A percentile compares a stretch with the other conserved stretches of the same genome.
Evolutionary conservation across 92 coral and sea anemone genomes (phyloP).

Genomic region (Montipora capitata): DNA sequence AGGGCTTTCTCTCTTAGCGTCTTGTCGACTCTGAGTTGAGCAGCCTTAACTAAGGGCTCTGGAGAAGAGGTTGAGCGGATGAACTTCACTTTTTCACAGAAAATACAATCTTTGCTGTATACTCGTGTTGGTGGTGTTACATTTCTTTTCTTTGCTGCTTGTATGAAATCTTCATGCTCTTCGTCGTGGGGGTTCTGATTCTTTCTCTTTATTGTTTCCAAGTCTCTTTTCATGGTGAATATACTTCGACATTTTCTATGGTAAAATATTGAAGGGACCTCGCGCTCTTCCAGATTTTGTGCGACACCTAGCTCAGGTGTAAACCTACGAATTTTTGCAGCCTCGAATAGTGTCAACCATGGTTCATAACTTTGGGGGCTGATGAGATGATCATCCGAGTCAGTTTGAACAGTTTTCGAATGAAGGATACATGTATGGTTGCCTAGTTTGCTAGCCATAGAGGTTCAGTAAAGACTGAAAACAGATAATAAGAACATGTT

Average conservation of each 20-base stretch:
- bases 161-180: conserved; percentile 36
- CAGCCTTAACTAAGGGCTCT: too few relatives aligned
- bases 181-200: conserved; percentile 2
- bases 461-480: conserved; percentile 10
- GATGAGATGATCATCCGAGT: conserved; percentile 35
- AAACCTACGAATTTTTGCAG: conserved; percentile 30
- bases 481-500: conserved; percentile 2
- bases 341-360: conserved; percentile 53
- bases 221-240: conserved; percentile 59
- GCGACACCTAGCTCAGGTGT: conserved; percentile 48
- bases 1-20: too few relatives aligned
- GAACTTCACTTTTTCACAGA: conserved; percentile 40
- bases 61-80: background rate
- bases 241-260: conserved; percentile 53
- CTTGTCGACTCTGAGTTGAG: too few relatives aligned
- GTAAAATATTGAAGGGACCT: conserved; percentile 33
- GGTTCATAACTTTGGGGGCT: conserved; percentile 61
- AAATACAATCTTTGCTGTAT: conserved; percentile 30
- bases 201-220: conserved; percentile 40
- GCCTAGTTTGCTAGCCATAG: conserved; percentile 10
- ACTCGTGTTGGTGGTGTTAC: conserved; percentile 1
- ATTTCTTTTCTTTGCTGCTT: conserved; percentile 14
- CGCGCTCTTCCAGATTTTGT: conserved; percentile 32
- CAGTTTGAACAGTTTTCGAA: too few relatives aligned
- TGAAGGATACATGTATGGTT: conserved; percentile 19